Percentiles rank a stretch among this genome's conserved stretches.
Evolutionary conservation across 2,888 invertebrate genomes (phyloP).

Genomic region (Perdita meconis): DNA sequence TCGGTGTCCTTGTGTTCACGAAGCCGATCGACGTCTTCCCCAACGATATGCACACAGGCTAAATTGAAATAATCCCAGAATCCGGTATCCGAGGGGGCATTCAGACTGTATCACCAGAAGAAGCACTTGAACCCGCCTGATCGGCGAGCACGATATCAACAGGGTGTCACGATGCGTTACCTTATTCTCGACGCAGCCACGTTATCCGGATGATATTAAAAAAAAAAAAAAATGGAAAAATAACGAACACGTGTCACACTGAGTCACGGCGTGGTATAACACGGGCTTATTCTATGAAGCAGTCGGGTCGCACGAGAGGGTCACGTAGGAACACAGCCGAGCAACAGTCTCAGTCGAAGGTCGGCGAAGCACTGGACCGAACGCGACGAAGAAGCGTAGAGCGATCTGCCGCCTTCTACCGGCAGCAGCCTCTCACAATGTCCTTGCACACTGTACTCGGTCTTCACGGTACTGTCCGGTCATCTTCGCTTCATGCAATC

Average conservation of each 20-base stretch:
- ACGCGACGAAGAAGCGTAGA: conserved; percentile 48
- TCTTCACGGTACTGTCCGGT: conserved; percentile 44
- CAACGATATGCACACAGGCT: not conserved
- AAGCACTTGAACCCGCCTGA: conserved; percentile 33
- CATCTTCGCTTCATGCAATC: conserved; percentile 41
- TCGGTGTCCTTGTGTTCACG: not conserved
- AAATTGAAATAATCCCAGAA: not conserved
- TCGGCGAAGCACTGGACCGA: conserved; percentile 59
- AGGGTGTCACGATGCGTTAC: conserved; percentile 64
- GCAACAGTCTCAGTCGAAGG: conserved; percentile 64
- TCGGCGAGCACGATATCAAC: conserved; percentile 45
- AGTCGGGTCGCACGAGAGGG: conserved; percentile 37
- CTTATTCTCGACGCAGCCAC: conserved; percentile 65
- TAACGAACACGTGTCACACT: conserved; percentile 68
- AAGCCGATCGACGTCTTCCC: not conserved
- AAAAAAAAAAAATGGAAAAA: too few species aligned
- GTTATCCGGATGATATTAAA: conserved; percentile 69
- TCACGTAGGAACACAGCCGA: conserved; percentile 56
- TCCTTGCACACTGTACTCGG: conserved; percentile 47
- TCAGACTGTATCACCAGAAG: conserved; percentile 10
- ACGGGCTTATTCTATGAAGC: conserved; percentile 32
- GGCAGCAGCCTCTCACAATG: conserved; percentile 57
- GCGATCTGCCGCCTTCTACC: conserved; percentile 47
- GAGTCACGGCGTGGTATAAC: conserved; percentile 56
- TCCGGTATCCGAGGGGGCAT: not conserved